These are phyloP conservation scores for Myioborus miniatus DNA, from an alignment of 2,797 vertebrate species.

Conservation along the genomic window DNA sequence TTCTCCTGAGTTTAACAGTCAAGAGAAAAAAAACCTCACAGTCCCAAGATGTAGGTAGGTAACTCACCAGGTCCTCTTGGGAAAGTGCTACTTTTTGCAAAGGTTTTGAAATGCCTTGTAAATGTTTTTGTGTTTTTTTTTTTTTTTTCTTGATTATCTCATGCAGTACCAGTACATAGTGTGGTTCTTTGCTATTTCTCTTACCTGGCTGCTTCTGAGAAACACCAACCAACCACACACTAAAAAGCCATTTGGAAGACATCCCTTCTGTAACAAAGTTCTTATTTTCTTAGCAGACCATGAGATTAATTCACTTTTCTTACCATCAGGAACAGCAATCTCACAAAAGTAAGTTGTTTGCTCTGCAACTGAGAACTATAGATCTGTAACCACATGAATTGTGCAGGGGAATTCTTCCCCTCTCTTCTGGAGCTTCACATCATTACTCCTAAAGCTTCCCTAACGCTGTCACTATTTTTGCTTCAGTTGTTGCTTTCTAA, in stretches of 20 bases:
- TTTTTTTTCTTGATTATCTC: background rate
- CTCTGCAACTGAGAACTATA: background rate
- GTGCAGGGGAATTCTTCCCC: fast-evolving
- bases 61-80: background rate
- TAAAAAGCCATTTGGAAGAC: background rate
- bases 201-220: background rate
- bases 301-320: background rate
- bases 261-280: background rate
- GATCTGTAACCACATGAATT: background rate
- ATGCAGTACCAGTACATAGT: background rate
- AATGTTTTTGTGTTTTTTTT: background rate
- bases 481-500: background rate
- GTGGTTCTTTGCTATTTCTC: background rate
- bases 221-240: background rate
- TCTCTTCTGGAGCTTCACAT: background rate
- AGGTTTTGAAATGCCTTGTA: background rate
- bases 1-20: background rate
- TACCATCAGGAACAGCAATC: background rate
- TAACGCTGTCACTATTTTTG: background rate
- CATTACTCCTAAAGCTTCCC: background rate
- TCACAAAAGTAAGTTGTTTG: background rate
- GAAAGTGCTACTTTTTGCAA: background rate
- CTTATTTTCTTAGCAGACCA: background rate
- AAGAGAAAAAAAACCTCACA: background rate
- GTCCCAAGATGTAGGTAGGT: background rate